phyloP scores from a whole-genome alignment of 2,113 vertebrate species.

The Pelecanoides urinatrix region DNA sequence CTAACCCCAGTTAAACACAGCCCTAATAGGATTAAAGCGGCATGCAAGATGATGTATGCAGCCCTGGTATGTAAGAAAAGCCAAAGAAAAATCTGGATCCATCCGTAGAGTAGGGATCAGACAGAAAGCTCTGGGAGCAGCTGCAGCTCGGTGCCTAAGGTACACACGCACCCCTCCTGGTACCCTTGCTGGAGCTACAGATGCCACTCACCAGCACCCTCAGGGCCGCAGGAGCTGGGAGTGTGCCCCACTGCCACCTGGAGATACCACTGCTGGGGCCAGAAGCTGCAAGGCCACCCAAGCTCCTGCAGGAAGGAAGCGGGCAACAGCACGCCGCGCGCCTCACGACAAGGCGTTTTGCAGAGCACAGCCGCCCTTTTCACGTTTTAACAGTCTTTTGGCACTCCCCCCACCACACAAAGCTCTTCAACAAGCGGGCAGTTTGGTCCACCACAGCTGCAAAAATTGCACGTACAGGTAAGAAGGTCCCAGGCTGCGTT shows the following conservation, averaged over 20 bases:
- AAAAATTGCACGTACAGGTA: background rate
- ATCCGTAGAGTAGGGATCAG: background rate
- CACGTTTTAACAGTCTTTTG: background rate
- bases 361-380: background rate
- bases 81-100: background rate
- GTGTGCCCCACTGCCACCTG: accelerated
- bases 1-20: constrained; percentile 39
- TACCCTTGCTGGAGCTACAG: background rate
- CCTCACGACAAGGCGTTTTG: background rate
- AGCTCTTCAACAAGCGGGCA: background rate
- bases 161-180: accelerated
- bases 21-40: constrained; percentile 46
- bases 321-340: accelerated
- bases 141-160: accelerated
- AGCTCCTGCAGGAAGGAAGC: background rate
- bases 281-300: background rate
- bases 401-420: background rate
- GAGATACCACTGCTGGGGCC: background rate
- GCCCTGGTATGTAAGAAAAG: constrained; percentile 23
- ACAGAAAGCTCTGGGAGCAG: background rate
- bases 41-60: constrained; percentile 30
- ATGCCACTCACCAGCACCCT: background rate
- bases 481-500: background rate
- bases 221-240: background rate
- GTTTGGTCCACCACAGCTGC: background rate